These are phyloP conservation scores for Rhogogaster chlorosoma DNA, from an alignment of 2,888 invertebrate species.

Conservation along the genomic window DNA sequence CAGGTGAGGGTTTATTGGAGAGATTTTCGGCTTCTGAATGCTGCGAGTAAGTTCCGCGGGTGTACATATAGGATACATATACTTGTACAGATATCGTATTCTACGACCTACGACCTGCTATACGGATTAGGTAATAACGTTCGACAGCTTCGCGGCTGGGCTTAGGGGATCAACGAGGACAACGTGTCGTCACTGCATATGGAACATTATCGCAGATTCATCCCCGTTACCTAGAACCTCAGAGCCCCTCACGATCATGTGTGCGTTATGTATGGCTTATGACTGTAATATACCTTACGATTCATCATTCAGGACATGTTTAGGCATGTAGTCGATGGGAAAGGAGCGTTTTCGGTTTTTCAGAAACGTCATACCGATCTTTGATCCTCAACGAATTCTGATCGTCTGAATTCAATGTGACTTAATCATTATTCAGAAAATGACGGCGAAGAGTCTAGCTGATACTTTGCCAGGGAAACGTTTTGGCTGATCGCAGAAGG, in stretches of 20 bases:
- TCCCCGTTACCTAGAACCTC: slow-evolving; percentile 4
- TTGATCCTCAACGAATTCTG: not conserved
- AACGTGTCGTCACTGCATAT: slow-evolving; percentile 49
- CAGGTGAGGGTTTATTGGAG: not conserved
- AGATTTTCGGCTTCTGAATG: not conserved
- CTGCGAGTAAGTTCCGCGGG: not conserved
- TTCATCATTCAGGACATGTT: slow-evolving; percentile 17
- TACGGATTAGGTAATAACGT: slow-evolving; percentile 48
- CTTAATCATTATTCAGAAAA: not conserved
- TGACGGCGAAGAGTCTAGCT: not conserved
- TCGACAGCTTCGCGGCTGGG: slow-evolving; percentile 43
- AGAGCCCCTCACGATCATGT: slow-evolving; percentile 27
- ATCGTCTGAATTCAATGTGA: not conserved
- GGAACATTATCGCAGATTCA: slow-evolving; percentile 35
- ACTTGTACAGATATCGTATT: slow-evolving; percentile 15
- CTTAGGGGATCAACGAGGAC: slow-evolving; percentile 44
- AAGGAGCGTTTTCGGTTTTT: not conserved
- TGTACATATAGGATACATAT: not conserved
- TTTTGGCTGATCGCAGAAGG: not conserved
- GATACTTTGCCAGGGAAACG: not conserved
- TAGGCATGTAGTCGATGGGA: not conserved
- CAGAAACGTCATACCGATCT: not conserved
- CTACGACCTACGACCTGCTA: slow-evolving; percentile 6
- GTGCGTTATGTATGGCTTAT: slow-evolving; percentile 24
- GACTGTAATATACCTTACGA: not conserved